Percentiles rank a stretch among this genome's conserved stretches.
Evolutionary conservation across 2,797 vertebrate genomes (phyloP).

Genomic region (Microtus agrestis): DNA sequence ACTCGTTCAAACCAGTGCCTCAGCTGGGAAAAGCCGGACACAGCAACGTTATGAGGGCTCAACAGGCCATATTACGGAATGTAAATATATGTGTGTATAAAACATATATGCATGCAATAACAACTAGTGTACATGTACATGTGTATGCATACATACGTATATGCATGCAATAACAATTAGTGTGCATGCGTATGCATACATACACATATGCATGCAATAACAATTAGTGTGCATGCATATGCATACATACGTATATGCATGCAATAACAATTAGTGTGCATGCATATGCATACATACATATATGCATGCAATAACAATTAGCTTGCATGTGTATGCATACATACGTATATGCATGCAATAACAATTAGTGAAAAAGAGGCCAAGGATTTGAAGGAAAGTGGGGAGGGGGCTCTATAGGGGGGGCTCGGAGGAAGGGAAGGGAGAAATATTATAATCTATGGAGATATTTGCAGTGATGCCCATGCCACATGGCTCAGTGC

Average conservation of each 20-base stretch:
- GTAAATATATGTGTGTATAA: not conserved
- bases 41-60: too few relatives aligned
- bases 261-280: not conserved
- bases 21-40: not conserved
- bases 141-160: too few relatives aligned
- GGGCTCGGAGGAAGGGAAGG: not conserved
- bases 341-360: not conserved
- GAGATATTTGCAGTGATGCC: not conserved
- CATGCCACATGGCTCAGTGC: accelerated
- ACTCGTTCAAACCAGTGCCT: not conserved
- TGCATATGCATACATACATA: too few relatives aligned
- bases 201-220: not conserved
- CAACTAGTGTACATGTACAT: too few relatives aligned
- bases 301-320: not conserved
- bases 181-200: too few relatives aligned
- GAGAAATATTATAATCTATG: not conserved
- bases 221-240: too few relatives aligned
- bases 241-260: too few relatives aligned
- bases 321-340: too few relatives aligned
- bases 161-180: not conserved
- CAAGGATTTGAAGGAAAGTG: not conserved
- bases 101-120: not conserved
- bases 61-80: too few relatives aligned
- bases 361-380: not conserved
- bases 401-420: not conserved